Evolutionary conservation across 2,888 invertebrate genomes (phyloP), one percentile per base, ranked within the genome.

Genomic region (Anthrax anthrax): DNA sequence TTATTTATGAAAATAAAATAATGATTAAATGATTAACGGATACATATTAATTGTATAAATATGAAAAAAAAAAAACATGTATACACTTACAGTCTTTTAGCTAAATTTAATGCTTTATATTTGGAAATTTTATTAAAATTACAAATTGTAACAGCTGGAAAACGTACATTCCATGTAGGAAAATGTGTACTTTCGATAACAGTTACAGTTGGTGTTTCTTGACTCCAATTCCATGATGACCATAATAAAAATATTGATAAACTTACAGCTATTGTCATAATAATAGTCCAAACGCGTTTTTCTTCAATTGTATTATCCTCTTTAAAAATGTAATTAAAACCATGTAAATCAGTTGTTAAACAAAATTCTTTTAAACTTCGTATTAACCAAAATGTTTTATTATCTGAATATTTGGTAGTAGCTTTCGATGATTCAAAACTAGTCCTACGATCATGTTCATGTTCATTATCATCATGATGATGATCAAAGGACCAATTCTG

Each of bases 291-390:
- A 39, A 64, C 62, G 1, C 50, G 44, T 1, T 80, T 74, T 62
- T 81, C 81, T 36, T 64, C 52, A 9, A 60, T 57, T 37, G 70
- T 73, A 23, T 77, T 72, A 37, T 75, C 74, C 34, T 72, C 68
- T 56, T 78, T 73, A 4, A 75, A 76, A 29, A 81, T 77, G 55
- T 80, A 81, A 56, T 77, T 79, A 55, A 78, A 82, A 1, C 83
- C 83, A 56, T 83, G 83, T 44, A 83, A 63, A 50, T 78, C 77
- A 1, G 83, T 83, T 19, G 76, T 74, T 44, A 73, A 70, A 54
- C 81, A 81, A 64, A 81, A 84, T 54, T 79, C 75, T 5, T 60
- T 57, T 17, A 65, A 51, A 47, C 59, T 64, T 1, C 58, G 56
- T 10, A 48, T 39, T 18, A 68, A 57, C 67, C 67, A 67, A 5